phyloP scores from a whole-genome alignment of 2,888 invertebrate species.

The Coleophora deauratella region DNA sequence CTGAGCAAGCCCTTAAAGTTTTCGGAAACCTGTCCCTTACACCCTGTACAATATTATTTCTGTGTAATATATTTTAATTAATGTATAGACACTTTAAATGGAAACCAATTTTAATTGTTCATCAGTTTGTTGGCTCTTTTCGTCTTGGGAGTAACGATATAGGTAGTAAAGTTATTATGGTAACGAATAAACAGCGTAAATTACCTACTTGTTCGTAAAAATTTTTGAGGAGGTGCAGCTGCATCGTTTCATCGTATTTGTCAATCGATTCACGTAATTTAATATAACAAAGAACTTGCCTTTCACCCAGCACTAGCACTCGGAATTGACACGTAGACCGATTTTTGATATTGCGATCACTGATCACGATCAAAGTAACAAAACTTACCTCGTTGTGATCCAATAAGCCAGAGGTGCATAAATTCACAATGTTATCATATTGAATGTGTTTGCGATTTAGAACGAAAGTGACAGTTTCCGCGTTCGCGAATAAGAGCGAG shows the following conservation, averaged over 20 bases:
- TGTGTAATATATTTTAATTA: too few relatives aligned
- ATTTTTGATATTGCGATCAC: slow-evolving; percentile 41
- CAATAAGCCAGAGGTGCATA: slow-evolving; percentile 33
- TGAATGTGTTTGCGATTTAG: slow-evolving; percentile 27
- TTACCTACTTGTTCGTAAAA: too few relatives aligned
- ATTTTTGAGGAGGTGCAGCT: too few relatives aligned
- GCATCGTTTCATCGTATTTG: neutral
- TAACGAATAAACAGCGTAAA: too few relatives aligned
- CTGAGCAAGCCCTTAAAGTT: too few relatives aligned
- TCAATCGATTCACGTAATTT: slow-evolving; percentile 38
- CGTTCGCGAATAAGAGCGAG: slow-evolving; percentile 4
- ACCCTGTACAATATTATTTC: too few relatives aligned
- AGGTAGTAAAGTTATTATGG: too few relatives aligned
- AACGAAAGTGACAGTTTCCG: slow-evolving; percentile 49
- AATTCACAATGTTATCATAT: slow-evolving; percentile 52
- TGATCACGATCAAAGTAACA: slow-evolving; percentile 30
- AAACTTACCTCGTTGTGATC: slow-evolving; percentile 45
- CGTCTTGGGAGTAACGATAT: too few relatives aligned
- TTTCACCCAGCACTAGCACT: slow-evolving; percentile 56
- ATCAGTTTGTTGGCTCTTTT: too few relatives aligned
- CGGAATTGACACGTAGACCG: slow-evolving; percentile 64
- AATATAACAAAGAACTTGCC: slow-evolving; percentile 55
- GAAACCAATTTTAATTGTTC: too few relatives aligned
- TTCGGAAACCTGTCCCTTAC: too few relatives aligned
- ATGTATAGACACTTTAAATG: too few relatives aligned